Percentiles rank a stretch among this genome's conserved stretches.
These are phyloP conservation scores for Vanessa atalanta DNA, from an alignment of 1,140 invertebrate genomes.

Conservation along the genomic window DNA sequence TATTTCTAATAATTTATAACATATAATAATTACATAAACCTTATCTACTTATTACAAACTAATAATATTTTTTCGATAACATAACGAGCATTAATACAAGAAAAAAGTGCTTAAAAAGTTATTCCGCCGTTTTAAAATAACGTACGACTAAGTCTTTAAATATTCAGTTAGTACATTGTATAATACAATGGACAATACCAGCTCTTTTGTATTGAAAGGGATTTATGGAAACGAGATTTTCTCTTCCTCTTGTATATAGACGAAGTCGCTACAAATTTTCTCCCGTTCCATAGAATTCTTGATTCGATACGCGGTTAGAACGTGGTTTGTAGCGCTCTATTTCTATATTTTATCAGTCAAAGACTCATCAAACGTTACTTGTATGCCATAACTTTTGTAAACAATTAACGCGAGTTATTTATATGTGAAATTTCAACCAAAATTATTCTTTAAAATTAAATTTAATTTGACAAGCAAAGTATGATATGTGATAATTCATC, in stretches of 20 bases:
- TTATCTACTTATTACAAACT: too few species aligned
- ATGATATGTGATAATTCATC: too few species aligned
- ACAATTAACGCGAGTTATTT: conserved; percentile 16
- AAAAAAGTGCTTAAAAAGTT: too few species aligned
- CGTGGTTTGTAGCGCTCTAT: conserved; percentile 30
- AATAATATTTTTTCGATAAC: too few species aligned
- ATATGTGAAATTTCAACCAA: conserved; percentile 5
- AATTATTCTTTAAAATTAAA: too few species aligned
- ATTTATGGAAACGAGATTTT: conserved; percentile 27
- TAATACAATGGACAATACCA: conserved; percentile 1
- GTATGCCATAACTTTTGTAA: conserved; percentile 23
- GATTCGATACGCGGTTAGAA: conserved; percentile 36
- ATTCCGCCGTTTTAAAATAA: not conserved
- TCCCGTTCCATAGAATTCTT: conserved; percentile 26
- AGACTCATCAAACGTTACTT: conserved; percentile 36
- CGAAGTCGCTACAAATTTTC: conserved; percentile 20
- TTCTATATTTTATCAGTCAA: conserved; percentile 44
- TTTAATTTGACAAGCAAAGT: not conserved
- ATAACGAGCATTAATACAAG: too few species aligned
- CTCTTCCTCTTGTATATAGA: conserved; percentile 27
- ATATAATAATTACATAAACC: too few species aligned
- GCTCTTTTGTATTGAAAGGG: not conserved
- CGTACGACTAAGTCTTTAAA: not conserved
- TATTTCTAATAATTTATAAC: too few species aligned
- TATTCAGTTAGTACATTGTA: not conserved